A percentile compares a stretch with the other conserved stretches of the same genome.
Evolutionary conservation across 2,797 vertebrate genomes (phyloP).

Genomic region (Galagoides demidoff): DNA sequence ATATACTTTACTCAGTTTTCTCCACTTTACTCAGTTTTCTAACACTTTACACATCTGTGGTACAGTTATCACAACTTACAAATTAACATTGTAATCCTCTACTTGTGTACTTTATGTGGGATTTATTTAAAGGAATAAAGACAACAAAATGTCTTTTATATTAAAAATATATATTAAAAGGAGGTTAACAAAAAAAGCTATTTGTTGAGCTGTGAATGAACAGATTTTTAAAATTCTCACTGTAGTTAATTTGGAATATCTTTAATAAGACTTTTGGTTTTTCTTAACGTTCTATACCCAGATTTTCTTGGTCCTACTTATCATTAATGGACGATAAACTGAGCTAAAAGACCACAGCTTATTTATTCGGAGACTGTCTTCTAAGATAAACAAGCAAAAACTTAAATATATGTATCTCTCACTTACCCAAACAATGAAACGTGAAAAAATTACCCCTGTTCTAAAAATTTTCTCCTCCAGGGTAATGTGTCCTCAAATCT

Average conservation of each 20-base stretch:
- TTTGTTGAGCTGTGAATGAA: neutral
- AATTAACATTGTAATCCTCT: neutral
- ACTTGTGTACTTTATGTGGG: neutral
- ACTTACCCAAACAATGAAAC: neutral
- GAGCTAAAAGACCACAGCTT: neutral
- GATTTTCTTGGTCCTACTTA: neutral
- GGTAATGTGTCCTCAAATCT: neutral
- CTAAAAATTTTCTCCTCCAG: neutral
- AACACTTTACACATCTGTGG: neutral
- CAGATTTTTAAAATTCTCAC: neutral
- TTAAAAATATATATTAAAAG: neutral
- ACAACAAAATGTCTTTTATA: neutral
- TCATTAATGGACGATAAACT: neutral
- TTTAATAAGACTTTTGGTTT: neutral
- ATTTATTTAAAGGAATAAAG: conserved; percentile 13
- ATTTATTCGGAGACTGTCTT: neutral
- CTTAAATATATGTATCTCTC: neutral
- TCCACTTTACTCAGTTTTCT: no score
- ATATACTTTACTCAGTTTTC: neutral
- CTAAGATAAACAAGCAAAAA: neutral
- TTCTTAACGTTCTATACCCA: neutral
- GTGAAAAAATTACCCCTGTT: neutral
- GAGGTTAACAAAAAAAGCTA: neutral
- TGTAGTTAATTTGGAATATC: neutral
- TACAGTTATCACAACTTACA: neutral